Evolutionary conservation across 2,113 vertebrate genomes (phyloP), one percentile per base, ranked within the genome.

Genomic region (Toxostoma redivivum): DNA sequence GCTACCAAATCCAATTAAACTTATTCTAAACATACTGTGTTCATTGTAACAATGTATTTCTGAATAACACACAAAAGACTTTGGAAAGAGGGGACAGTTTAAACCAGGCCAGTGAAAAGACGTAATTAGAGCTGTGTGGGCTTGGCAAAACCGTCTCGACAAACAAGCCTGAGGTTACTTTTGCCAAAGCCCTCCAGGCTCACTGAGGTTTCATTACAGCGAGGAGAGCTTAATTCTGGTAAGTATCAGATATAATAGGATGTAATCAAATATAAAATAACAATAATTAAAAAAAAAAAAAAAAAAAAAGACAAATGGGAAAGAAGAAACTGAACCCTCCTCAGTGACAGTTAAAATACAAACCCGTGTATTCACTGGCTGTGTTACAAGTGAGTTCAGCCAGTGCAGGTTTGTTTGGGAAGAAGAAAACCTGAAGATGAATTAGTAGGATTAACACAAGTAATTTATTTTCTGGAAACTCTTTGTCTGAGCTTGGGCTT

Each of bases 121-220:
- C 91, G 93, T 78, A 97, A 98, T 97, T 97, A 98, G 92, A 97
- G 95, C 81, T 86, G 91, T 94, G 93, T 95, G 95, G 96, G 90
- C 92, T 98, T 98, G 97, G 96, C 97, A 98, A 95, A 98, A 95
- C 48, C 47, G 0, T 25, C 93, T 33, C 25, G 12, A 97, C 91
- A 87, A 96, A 93, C 88, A 82, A 97, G 95, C 89, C 60, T 45
- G n/a, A 79, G 70, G 88, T 94, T 82, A 72, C 78, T 84, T 96
- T 79, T 96, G 93, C 97, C 97, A 98, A 94, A 93, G 74, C 87
- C 95, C 88, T 96, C 93, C 83, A 96, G 86, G 87, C 81, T 95
- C 50, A 51, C 88, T 89, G 86, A 92, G 96, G 86, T 94, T 95
- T 96, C 76, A 73, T 96, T 92, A 93, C 53, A 62, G 48, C 3